These are phyloP conservation scores for Homarus americanus DNA, from an alignment of 1,140 invertebrate species.

Conservation along the genomic window DNA sequence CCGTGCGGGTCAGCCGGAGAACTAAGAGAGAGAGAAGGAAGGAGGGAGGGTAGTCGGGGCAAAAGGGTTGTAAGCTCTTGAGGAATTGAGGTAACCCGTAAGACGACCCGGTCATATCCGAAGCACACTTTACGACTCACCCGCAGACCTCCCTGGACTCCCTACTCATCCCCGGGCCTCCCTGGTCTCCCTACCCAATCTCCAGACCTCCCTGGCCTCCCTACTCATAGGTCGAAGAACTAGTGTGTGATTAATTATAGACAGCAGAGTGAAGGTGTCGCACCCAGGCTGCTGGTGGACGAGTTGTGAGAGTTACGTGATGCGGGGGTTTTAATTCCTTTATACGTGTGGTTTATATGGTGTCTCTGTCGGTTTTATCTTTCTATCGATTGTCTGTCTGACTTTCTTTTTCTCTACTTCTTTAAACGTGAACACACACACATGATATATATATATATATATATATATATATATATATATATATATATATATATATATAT, in stretches of 20 bases:
- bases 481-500: neutral
- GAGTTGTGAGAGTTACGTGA: too few relatives aligned
- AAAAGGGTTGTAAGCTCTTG: neutral
- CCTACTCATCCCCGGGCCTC: neutral
- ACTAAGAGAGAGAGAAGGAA: neutral
- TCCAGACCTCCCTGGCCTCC: too few relatives aligned
- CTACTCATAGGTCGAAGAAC: neutral
- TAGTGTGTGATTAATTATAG: neutral
- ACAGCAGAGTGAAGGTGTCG: neutral
- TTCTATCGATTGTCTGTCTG: neutral
- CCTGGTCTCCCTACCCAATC: too few relatives aligned
- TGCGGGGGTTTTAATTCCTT: too few relatives aligned
- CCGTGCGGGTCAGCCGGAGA: neutral
- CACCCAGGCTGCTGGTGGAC: too few relatives aligned
- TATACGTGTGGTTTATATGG: neutral
- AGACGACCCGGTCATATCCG: neutral
- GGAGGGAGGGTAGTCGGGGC: too few relatives aligned
- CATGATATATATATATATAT: neutral
- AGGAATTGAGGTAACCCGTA: neutral
- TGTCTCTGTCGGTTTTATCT: neutral
- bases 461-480: neutral
- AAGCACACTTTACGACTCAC: neutral
- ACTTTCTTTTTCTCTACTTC: neutral
- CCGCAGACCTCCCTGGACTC: neutral
- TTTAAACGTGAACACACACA: neutral